Conservation (phyloP, 2,113 vertebrate genomes). For the Phrynocephalus versicolor region DNA sequence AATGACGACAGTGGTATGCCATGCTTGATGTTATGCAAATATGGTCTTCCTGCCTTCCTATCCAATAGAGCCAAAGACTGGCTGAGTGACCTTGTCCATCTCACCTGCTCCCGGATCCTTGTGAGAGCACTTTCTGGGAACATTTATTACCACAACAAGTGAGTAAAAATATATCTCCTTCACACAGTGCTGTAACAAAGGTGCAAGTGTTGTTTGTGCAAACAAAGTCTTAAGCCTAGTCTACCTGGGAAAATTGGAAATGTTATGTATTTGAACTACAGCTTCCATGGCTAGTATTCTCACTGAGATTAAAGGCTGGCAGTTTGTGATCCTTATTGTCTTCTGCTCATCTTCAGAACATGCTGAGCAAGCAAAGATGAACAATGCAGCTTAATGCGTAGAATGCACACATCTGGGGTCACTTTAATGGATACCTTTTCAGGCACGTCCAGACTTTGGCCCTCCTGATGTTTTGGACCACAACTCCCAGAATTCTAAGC, state of each 20-base stretch:
- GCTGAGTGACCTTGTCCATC: slow-evolving; percentile 90
- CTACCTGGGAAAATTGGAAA: background rate
- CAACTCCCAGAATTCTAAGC: no score
- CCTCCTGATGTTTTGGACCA: no score
- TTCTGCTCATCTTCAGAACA: background rate
- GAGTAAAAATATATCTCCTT: slow-evolving; percentile 38
- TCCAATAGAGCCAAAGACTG: slow-evolving; percentile 81
- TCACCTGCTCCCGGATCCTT: slow-evolving; percentile 92
- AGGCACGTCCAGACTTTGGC: no score
- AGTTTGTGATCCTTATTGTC: no score
- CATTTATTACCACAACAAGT: slow-evolving; percentile 92
- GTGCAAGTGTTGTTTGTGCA: background rate
- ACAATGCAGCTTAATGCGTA: background rate
- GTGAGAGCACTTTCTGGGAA: slow-evolving; percentile 89
- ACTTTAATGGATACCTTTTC: no score
- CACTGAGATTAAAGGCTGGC: no score
- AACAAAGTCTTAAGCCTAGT: background rate
- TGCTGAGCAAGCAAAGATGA: no score
- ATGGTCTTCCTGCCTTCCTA: slow-evolving; percentile 22
- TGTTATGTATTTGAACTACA: no score
- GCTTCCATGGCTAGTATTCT: no score
- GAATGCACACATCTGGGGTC: background rate
- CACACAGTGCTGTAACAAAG: background rate
- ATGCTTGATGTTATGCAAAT: fast-evolving
- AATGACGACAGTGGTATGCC: background rate